phyloP scores from a whole-genome alignment of 1,140 invertebrate genomes.

The fruit fly (Drosophila melanogaster) region Release_6_plus_ISO1_MT NT_033779.5:4678501-4679000 shows the following conservation, averaged over 20 bases:
- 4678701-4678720: neutral
- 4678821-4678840: slow-evolving; percentile 66
- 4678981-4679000: slow-evolving; percentile 26
- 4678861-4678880: slow-evolving; percentile 69
- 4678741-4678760: neutral
- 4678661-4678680: neutral
- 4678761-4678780: slow-evolving; percentile 30
- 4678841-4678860: slow-evolving; percentile 77
- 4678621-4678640: neutral
- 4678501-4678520: slow-evolving; percentile 12
- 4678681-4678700: neutral
- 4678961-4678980: slow-evolving; percentile 29
- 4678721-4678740: neutral
- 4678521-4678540: neutral
- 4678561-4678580: no score
- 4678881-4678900: slow-evolving; percentile 8
- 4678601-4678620: no score
- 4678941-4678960: slow-evolving; percentile 39
- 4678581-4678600: no score
- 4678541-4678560: neutral
- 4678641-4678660: no score
- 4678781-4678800: slow-evolving; percentile 75
- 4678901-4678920: neutral
- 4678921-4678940: slow-evolving; percentile 20
- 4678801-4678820: slow-evolving; percentile 77